phyloP scores from a whole-genome alignment of 2,888 invertebrate genomes.

The Fragum whitleyi region DNA sequence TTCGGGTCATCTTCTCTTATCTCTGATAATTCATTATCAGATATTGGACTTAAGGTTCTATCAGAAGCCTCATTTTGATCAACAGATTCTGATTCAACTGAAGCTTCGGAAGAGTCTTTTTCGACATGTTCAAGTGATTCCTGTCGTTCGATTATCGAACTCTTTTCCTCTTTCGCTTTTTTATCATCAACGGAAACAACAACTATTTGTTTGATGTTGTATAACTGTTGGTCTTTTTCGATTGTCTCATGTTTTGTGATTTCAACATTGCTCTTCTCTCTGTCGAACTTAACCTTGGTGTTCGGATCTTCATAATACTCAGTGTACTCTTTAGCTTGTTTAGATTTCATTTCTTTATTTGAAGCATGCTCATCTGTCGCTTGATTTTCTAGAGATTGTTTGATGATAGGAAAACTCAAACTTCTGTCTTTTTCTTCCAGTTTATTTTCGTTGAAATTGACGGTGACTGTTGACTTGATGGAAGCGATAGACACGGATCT shows the following conservation, averaged over 20 bases:
- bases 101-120: slow-evolving; percentile 30
- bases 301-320: slow-evolving; percentile 24
- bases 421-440: slow-evolving; percentile 33
- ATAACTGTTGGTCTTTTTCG: slow-evolving; percentile 47
- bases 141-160: slow-evolving; percentile 14
- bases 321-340: slow-evolving; percentile 12
- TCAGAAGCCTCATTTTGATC: slow-evolving; percentile 7
- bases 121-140: slow-evolving; percentile 30
- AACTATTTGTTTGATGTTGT: slow-evolving; percentile 62
- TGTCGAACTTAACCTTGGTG: slow-evolving; percentile 29
- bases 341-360: neutral
- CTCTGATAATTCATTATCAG: slow-evolving; percentile 10
- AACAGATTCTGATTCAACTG: slow-evolving; percentile 6
- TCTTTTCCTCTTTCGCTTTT: neutral
- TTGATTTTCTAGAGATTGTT: neutral
- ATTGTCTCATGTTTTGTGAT: slow-evolving; percentile 54
- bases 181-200: slow-evolving; percentile 58
- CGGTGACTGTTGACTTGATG: slow-evolving; percentile 57
- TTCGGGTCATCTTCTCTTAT: neutral
- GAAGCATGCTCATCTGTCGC: neutral
- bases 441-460: slow-evolving; percentile 48
- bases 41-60: slow-evolving; percentile 25
- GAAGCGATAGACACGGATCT: slow-evolving; percentile 55
- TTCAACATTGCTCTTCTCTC: slow-evolving; percentile 48
- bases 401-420: slow-evolving; percentile 19